Evolutionary conservation across 2,888 invertebrate species (phyloP), one percentile per base, ranked within the genome.

Genomic region (Chrysodeixis includens): DNA sequence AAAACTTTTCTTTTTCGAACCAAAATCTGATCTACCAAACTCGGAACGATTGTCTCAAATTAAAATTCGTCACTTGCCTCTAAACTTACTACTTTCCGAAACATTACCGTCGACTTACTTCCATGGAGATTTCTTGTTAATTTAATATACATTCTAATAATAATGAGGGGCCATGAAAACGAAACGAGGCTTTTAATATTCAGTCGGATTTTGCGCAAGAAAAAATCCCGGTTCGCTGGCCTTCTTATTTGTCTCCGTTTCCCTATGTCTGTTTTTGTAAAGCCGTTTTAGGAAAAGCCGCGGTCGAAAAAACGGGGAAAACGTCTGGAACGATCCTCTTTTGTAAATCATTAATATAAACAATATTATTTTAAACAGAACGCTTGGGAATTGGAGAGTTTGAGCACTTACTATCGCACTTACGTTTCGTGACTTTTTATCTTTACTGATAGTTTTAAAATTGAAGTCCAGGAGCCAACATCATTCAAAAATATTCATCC

Each of bases 181-280:
- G 81, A 78, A 83, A 82, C 82, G 81, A 75, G 71, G 80, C 84
- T 85, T 90, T 90, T 87, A 89, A 92, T 90, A 90, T 88, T 87
- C 85, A 87, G 89, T 83, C 72, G 85, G 83, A 88, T 88, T 85
- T 83, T 65, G 61, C 65, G 62, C 71, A 59, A 83, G 82, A 85
- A 89, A 87, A 87, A 81, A 72, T 60, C 78, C 73, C 85, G 85
- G 81, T 77, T 83, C 81, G 74, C 78, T 80, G 77, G 60, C 73
- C 71, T 68, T 74, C 83, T 85, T 88, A 88, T 90, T 91, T 91
- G 88, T 89, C 87, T 87, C 73, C 78, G 46, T 85, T 87, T 86
- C 82, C 86, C 84, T 87, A 76, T 88, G 86, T 88, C 84, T 87
- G 86, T 86, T 89, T 88, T 84, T 83, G 74, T 80, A 84, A 88